Base-by-base conservation (phyloP, 2,113 vertebrate genomes). In the Hiodon tergisus region DNA sequence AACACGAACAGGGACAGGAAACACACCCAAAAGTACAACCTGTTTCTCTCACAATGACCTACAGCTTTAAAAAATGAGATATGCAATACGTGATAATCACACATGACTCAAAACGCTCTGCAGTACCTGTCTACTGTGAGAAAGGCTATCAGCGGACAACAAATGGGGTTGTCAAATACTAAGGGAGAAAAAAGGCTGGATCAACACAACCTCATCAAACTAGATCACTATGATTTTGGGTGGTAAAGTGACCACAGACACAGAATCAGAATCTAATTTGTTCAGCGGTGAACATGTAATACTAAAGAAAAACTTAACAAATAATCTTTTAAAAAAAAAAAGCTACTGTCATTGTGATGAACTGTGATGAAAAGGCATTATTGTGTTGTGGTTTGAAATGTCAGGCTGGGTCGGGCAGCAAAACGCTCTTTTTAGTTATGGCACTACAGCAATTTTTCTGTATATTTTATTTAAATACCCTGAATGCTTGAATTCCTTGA, bases 261-360 rank as follows among this genome's bases (percentile, higher is more conserved):
- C 8, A 51, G 17, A 70, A 55, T 57, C 53, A 53, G 57, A 31
- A 70, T 14, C 16, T 51, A 31, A 0, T 31, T 31, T 31, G 31
- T 31, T 31, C 31, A 31, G 31, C 31, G 31, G 31, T 31, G 31
- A 31, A 31, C 31, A 31, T 31, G 0, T 31, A 31, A 31, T 31
- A 31, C 31, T 66, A 74, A 86, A 87, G 81, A 86, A 88, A 86
- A 89, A 88, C 85, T 88, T 83, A 88, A 91, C 90, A 89, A 91
- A 90, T 91, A 91, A 31, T 81, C 84, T 78, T 83, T 79, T 82
- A 85, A 86, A 82, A 82, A 59, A 82, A 59, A n/a, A 72, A 78
- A 85, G 77, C 85, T 84, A 85, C 79, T 82, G 78, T 84, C 17
- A 69, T 86, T 76, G 84, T 59, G 81, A 78, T 73, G 72, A 82